Base-by-base conservation (phyloP, 2,113 vertebrate species). In the Eptesicus fuscus region DNA sequence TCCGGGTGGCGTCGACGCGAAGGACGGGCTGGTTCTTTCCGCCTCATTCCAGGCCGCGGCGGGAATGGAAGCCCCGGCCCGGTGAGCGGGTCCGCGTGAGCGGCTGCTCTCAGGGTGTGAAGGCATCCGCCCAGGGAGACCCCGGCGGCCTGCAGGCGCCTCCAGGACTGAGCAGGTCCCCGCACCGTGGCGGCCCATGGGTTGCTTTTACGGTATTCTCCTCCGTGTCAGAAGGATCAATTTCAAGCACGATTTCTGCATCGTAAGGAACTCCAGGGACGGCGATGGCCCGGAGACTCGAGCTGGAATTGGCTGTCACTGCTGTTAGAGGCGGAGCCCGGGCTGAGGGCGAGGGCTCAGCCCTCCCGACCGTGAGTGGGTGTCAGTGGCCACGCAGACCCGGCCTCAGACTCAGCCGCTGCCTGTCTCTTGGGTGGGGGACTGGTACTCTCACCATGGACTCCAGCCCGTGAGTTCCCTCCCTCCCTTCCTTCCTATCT, bases 101-200 rank as follows among this genome's bases (percentile, higher is more conserved):
- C 5, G 28, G 32, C 37, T 76, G n/a, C 28, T 17, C 40, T 40
- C 40, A 40, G 5, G 2, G 49, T 2, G 7, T 11, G 14, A 40
- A 53, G 37, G 14, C 12, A 51, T 4, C 5, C 1, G 30, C 37
- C 37, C 37, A 37, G 37, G 2, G 37, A 37, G 37, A 37, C 37
- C 37, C 37, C 11, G 16, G 74, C 1, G 0, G 47, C 16, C 71
- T 5, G 8, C 32, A 7, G 37, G 37, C 37, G 37, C 37, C 37
- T 37, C 37, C 37, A 37, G 37, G 37, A 4, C 37, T 1, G 70
- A 88, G 53, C 28, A 0, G 9, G 1, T 1, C 44, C 70, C 49
- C 13, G 0, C 0, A 12, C 37, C 0, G 0, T 0, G 4, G 32
- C 47, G 47, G 47, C 47, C 1, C 1, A 22, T 47, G 47, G 44